A percentile compares a stretch with the other conserved stretches of the same genome.
These are phyloP conservation scores for Tachina fera DNA, from an alignment of 2,888 invertebrate species.

Conservation along the genomic window DNA sequence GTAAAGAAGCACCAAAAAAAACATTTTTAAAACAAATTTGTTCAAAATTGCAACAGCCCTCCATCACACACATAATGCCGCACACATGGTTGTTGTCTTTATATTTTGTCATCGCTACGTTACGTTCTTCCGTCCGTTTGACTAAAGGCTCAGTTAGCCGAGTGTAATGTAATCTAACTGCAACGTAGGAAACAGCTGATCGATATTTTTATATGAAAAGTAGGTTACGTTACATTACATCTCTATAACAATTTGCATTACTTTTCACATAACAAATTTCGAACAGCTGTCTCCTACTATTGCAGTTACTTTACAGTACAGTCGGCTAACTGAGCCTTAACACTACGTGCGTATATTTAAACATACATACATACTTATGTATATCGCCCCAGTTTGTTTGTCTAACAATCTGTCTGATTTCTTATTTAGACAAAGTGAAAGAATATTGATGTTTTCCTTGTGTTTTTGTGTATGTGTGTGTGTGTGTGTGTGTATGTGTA, in stretches of 20 bases:
- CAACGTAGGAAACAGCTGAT: too few relatives aligned
- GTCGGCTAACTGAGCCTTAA: too few relatives aligned
- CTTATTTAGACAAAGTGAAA: slow-evolving; percentile 37
- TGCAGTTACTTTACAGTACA: too few relatives aligned
- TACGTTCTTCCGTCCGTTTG: not conserved
- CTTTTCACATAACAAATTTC: too few relatives aligned
- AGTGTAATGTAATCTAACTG: too few relatives aligned
- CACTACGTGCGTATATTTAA: too few relatives aligned
- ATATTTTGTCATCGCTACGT: slow-evolving; percentile 23
- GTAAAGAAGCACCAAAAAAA: not conserved
- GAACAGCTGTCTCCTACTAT: too few relatives aligned
- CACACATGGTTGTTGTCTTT: slow-evolving; percentile 17
- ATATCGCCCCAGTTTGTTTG: not conserved
- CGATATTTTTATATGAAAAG: too few relatives aligned
- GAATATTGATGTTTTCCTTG: slow-evolving; percentile 24
- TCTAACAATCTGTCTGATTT: slow-evolving; percentile 49
- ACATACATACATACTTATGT: not conserved
- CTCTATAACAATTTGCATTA: too few relatives aligned
- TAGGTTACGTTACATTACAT: too few relatives aligned
- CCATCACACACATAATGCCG: slow-evolving; percentile 9
- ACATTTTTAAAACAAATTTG: slow-evolving; percentile 10
- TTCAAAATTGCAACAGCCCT: slow-evolving; percentile 24
- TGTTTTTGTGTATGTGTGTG: not conserved
- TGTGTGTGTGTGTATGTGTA: slow-evolving; percentile 1
- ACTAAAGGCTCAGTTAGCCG: too few relatives aligned